A percentile compares a stretch with the other conserved stretches of the same genome.
These are phyloP conservation scores for Toxostoma redivivum DNA, from an alignment of 2,113 vertebrate genomes.

Conservation along the genomic window DNA sequence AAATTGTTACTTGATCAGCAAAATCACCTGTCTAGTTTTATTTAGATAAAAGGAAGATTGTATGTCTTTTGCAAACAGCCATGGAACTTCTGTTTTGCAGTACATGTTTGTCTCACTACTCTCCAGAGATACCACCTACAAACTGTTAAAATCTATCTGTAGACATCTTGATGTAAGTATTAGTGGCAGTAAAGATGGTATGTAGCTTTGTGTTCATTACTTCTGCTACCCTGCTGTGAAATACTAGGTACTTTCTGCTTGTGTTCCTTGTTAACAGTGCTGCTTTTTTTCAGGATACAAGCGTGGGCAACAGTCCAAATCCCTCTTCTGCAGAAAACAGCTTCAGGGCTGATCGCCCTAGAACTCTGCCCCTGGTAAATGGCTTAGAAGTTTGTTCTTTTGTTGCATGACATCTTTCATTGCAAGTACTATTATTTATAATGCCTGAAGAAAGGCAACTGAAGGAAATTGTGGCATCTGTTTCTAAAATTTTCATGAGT, in stretches of 20 bases:
- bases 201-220: not conserved
- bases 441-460: not conserved
- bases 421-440: not conserved
- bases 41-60: not conserved
- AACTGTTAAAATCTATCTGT: constrained; percentile 87
- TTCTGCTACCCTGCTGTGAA: not conserved
- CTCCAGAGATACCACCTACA: constrained; percentile 92
- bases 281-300: constrained; percentile 73
- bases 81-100: constrained; percentile 72
- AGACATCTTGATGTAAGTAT: constrained; percentile 83
- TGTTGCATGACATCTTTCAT: not conserved
- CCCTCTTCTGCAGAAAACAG: constrained; percentile 79
- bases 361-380: constrained; percentile 82
- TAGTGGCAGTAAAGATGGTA: not conserved
- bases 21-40: not conserved
- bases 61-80: not conserved
- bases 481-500: not conserved
- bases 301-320: constrained; percentile 81
- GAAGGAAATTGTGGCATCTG: not conserved
- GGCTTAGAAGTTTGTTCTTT: not conserved
- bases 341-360: constrained; percentile 74
- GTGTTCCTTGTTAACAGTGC: not conserved
- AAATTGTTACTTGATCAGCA: not conserved
- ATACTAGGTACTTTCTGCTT: not conserved
- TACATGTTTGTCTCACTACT: constrained; percentile 92